A percentile compares a stretch with the other conserved stretches of the same genome.
Conservation (phyloP, 2,888 invertebrate species). For the Spisula subtruncata region DNA sequence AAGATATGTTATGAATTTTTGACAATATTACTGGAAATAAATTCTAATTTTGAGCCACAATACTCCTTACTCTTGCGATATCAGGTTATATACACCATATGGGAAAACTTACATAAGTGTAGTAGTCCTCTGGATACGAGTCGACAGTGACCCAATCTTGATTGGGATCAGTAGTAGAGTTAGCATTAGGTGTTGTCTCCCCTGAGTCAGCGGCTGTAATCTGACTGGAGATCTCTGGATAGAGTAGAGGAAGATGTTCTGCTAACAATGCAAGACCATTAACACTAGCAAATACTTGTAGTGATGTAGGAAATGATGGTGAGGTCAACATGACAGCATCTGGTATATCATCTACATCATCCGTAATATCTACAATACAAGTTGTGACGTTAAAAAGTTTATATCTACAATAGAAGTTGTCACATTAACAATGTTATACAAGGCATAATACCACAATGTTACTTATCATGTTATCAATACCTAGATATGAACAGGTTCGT, state of each 20-base stretch:
- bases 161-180: constrained; percentile 48
- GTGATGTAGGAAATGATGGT: constrained; percentile 89
- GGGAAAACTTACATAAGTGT: constrained; percentile 22
- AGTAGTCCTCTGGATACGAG: constrained; percentile 79
- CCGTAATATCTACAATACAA: constrained; percentile 61
- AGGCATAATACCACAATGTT: not conserved
- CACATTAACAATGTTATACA: not conserved
- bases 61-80: no score
- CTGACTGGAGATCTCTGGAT: constrained; percentile 92
- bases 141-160: constrained; percentile 90
- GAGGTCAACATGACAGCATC: constrained; percentile 82
- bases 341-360: constrained; percentile 78
- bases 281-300: constrained; percentile 95
- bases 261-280: constrained; percentile 96
- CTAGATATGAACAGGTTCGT: no score
- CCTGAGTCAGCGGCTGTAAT: constrained; percentile 65
- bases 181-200: constrained; percentile 50
- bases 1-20: no score
- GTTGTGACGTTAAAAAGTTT: not conserved
- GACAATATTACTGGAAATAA: no score
- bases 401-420: constrained; percentile 44
- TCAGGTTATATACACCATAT: no score
- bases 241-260: constrained; percentile 95
- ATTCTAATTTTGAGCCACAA: no score
- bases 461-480: no score